phyloP scores from a whole-genome alignment of 2,797 vertebrate genomes.

The Lithobates pipiens region DNA sequence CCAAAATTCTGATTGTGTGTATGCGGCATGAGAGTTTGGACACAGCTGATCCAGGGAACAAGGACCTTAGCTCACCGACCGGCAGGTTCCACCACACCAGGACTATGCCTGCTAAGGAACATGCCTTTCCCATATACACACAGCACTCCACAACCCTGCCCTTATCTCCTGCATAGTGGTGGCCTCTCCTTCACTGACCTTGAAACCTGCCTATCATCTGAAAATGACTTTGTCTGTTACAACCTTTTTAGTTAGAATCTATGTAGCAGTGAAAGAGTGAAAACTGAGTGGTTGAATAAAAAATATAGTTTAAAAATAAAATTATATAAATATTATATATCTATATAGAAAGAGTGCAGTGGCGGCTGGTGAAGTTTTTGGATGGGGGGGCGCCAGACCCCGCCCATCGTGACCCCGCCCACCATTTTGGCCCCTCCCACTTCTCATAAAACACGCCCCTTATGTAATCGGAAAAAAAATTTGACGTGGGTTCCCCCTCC shows the following conservation, averaged over 20 bases:
- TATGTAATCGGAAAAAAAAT: too few species aligned
- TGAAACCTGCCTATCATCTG: constrained; percentile 53
- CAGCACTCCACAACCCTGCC: constrained; percentile 7
- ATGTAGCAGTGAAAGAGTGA: constrained; percentile 56
- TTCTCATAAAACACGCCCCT: too few species aligned
- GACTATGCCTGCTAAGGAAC: constrained; percentile 90
- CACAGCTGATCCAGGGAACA: constrained; percentile 88
- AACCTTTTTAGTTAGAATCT: constrained; percentile 60
- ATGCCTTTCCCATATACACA: neutral
- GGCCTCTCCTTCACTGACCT: constrained; percentile 54
- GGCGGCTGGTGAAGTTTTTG: too few species aligned
- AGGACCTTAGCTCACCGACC: constrained; percentile 90
- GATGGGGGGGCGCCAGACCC: too few species aligned
- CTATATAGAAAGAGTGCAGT: constrained; percentile 17
- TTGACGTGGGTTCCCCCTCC: too few species aligned
- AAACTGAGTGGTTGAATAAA: constrained; percentile 51
- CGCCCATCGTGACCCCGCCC: too few species aligned
- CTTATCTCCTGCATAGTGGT: constrained; percentile 47
- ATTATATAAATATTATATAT: constrained; percentile 53
- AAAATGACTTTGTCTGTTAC: constrained; percentile 61
- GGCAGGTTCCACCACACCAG: constrained; percentile 88
- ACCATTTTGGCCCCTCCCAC: too few species aligned
- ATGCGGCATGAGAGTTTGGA: constrained; percentile 90
- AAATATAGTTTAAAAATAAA: constrained; percentile 44
- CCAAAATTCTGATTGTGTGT: too few species aligned